Conservation (phyloP, 2,888 invertebrate species). For the Achlya flavicornis region DNA sequence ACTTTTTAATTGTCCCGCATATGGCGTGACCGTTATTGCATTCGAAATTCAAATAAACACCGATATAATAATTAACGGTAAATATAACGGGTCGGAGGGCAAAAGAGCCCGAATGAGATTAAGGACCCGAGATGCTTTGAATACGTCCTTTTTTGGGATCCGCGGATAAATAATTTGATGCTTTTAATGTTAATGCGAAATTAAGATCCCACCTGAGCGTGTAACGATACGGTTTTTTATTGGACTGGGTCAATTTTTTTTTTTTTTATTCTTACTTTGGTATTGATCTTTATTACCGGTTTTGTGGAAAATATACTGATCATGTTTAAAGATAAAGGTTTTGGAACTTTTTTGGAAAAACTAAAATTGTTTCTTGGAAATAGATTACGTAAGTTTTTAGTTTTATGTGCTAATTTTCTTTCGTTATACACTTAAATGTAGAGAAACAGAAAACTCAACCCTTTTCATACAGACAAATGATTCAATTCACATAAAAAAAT, state of each 20-base stretch:
- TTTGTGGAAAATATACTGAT: not conserved
- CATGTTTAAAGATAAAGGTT: too few relatives aligned
- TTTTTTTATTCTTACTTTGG: not conserved
- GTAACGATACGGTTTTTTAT: constrained; percentile 1
- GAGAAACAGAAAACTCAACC: too few relatives aligned
- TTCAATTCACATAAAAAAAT: too few relatives aligned
- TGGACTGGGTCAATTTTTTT: not conserved
- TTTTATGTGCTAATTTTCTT: too few relatives aligned
- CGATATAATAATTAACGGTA: constrained; percentile 76
- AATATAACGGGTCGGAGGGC: constrained; percentile 76
- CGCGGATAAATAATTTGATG: constrained; percentile 15
- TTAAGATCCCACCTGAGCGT: not conserved
- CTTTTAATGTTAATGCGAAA: constrained; percentile 3
- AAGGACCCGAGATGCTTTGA: constrained; percentile 27
- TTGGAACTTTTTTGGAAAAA: too few relatives aligned
- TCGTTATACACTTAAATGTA: too few relatives aligned
- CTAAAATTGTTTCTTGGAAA: too few relatives aligned
- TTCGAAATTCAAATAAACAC: constrained; percentile 51
- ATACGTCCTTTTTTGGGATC: constrained; percentile 18
- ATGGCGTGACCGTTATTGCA: constrained; percentile 72
- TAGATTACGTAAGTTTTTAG: too few relatives aligned
- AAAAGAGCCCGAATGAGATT: constrained; percentile 43
- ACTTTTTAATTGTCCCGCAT: constrained; percentile 71
- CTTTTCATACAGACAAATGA: too few relatives aligned
- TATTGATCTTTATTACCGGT: not conserved